A percentile compares a stretch with the other conserved stretches of the same genome.
Conservation (phyloP, 2,888 invertebrate genomes). For the Agriotes lineatus region DNA sequence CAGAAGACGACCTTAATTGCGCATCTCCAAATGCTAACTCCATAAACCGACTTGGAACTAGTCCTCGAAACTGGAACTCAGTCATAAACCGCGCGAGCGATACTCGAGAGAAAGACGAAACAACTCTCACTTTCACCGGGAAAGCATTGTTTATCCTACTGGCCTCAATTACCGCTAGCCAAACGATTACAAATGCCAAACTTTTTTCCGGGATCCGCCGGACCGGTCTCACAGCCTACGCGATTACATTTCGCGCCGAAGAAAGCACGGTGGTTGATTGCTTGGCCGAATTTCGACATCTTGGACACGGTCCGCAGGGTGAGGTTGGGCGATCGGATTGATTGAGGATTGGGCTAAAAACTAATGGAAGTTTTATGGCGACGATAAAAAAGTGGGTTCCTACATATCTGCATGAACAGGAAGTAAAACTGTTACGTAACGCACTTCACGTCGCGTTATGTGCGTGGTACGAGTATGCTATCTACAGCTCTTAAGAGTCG, state of each 20-base stretch:
- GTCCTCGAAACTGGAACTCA: background rate
- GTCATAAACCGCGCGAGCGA: background rate
- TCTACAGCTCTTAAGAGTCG: no score
- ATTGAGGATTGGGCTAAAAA: no score
- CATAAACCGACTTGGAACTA: background rate
- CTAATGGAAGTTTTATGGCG: no score
- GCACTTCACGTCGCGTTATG: no score
- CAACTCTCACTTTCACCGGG: slow-evolving; percentile 57
- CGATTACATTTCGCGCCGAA: slow-evolving; percentile 30
- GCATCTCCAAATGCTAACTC: background rate
- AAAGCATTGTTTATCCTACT: slow-evolving; percentile 49
- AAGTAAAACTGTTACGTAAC: no score
- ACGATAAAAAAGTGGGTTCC: no score
- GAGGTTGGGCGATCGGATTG: background rate
- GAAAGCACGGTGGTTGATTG: slow-evolving; percentile 11
- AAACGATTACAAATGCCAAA: slow-evolving; percentile 40
- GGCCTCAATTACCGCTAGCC: slow-evolving; percentile 38
- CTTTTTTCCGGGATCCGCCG: slow-evolving; percentile 39
- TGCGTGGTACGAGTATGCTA: no score
- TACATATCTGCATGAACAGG: no score
- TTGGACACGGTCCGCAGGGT: background rate
- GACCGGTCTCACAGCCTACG: slow-evolving; percentile 23
- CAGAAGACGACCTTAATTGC: no score
- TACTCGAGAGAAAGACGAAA: slow-evolving; percentile 36
- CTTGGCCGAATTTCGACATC: background rate